These are phyloP conservation scores for Mormyrus iriodes DNA, from an alignment of 2,113 vertebrate genomes.

Conservation along the genomic window DNA sequence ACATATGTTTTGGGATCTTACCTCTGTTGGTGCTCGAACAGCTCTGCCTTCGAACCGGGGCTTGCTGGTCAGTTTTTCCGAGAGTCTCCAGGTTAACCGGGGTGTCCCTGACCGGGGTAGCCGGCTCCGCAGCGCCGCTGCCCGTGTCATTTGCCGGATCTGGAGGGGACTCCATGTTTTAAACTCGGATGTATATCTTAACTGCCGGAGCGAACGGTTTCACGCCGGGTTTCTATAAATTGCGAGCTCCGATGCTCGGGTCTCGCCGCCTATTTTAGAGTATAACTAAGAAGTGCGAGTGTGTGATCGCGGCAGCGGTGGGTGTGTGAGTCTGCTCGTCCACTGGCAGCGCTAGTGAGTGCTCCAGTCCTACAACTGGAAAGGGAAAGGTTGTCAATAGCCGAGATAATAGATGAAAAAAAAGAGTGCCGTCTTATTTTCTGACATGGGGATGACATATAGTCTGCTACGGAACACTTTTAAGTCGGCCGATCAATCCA, in stretches of 20 bases:
- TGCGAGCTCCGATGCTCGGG: constrained; percentile 60
- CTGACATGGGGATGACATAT: neutral
- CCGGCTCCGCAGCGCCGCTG: constrained; percentile 64
- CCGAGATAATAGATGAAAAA: constrained; percentile 24
- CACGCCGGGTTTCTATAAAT: constrained; percentile 56
- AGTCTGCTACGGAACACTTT: neutral
- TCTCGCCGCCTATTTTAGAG: constrained; percentile 60
- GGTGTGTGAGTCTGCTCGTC: constrained; percentile 49
- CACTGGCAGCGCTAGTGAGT: constrained; percentile 67
- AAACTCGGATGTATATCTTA: neutral
- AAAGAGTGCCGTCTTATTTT: neutral
- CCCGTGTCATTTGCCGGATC: constrained; percentile 61
- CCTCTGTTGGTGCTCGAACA: constrained; percentile 65
- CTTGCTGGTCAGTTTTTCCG: constrained; percentile 56
- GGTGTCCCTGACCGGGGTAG: constrained; percentile 54
- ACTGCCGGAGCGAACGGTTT: constrained; percentile 21
- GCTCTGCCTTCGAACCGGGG: constrained; percentile 59
- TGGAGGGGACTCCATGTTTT: constrained; percentile 73
- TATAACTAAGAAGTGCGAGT: constrained; percentile 50
- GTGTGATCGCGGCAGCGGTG: constrained; percentile 49
- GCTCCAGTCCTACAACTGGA: constrained; percentile 24
- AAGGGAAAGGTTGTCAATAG: constrained; percentile 27
- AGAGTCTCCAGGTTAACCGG: constrained; percentile 58
- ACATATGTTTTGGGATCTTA: constrained; percentile 37
- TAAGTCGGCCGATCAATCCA: neutral